Evolutionary conservation across 2,797 vertebrate species (phyloP).

Genomic region (Arremon aurantiirostris): DNA sequence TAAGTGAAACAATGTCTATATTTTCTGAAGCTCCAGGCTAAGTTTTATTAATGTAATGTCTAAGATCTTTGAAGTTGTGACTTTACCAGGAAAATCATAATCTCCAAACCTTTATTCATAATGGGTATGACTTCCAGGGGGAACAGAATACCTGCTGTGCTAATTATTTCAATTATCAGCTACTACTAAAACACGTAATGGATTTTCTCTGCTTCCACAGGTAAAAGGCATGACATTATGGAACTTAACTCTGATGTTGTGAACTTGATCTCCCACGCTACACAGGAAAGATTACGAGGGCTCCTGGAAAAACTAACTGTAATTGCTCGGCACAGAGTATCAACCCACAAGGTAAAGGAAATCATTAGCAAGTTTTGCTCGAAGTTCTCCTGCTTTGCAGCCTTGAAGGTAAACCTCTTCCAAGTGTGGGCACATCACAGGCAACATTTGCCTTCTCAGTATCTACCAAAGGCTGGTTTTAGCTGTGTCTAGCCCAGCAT

Average conservation of each 20-base stretch:
- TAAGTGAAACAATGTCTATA: slow-evolving; percentile 90
- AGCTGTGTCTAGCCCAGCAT: neutral
- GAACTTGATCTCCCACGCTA: slow-evolving; percentile 89
- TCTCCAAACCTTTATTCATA: slow-evolving; percentile 96
- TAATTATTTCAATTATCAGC: slow-evolving; percentile 96
- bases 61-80: slow-evolving; percentile 98
- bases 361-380: slow-evolving; percentile 33
- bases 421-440: neutral
- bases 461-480: neutral
- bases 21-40: slow-evolving; percentile 90
- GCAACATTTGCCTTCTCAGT: neutral
- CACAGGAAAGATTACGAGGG: slow-evolving; percentile 86
- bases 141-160: slow-evolving; percentile 94
- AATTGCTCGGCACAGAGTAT: slow-evolving; percentile 85
- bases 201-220: slow-evolving; percentile 91
- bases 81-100: slow-evolving; percentile 97
- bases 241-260: slow-evolving; percentile 90
- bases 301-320: slow-evolving; percentile 87
- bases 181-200: slow-evolving; percentile 91
- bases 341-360: slow-evolving; percentile 82
- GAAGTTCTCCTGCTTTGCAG: slow-evolving; percentile 28
- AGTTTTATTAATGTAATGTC: slow-evolving; percentile 96
- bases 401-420: slow-evolving; percentile 17
- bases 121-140: slow-evolving; percentile 95
- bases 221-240: slow-evolving; percentile 87